Conservation (phyloP, 2,797 vertebrate species). For the Nyctibius grandis region DNA sequence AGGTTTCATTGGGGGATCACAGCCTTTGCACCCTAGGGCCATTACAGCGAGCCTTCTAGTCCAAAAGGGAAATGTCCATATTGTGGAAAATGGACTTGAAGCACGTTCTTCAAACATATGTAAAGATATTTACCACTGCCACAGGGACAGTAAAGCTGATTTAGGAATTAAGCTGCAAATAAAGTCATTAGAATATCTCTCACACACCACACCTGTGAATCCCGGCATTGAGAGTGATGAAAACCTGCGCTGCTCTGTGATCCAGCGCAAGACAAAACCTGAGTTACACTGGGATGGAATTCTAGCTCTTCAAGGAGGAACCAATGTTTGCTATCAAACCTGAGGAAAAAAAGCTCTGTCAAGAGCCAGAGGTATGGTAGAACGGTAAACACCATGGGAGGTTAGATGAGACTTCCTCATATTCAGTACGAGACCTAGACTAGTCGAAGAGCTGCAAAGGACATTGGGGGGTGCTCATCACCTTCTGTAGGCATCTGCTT, state of each 20-base stretch:
- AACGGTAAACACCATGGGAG: neutral
- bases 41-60: neutral
- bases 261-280: neutral
- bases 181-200: neutral
- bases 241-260: neutral
- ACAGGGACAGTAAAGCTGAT: neutral
- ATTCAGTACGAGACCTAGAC: neutral
- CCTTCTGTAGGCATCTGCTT: neutral
- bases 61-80: neutral
- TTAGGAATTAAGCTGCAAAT: neutral
- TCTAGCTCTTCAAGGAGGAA: neutral
- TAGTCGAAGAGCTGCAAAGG: neutral
- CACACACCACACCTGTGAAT: neutral
- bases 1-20: neutral
- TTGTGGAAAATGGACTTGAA: neutral
- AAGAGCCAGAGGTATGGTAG: neutral
- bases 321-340: neutral
- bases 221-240: neutral
- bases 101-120: neutral
- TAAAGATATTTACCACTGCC: neutral
- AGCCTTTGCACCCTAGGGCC: neutral
- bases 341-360: neutral
- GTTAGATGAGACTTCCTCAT: neutral
- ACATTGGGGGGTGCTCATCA: neutral
- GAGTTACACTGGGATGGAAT: neutral